Base-by-base conservation (phyloP, 2,888 invertebrate species). In the Drosophila yooni region DNA sequence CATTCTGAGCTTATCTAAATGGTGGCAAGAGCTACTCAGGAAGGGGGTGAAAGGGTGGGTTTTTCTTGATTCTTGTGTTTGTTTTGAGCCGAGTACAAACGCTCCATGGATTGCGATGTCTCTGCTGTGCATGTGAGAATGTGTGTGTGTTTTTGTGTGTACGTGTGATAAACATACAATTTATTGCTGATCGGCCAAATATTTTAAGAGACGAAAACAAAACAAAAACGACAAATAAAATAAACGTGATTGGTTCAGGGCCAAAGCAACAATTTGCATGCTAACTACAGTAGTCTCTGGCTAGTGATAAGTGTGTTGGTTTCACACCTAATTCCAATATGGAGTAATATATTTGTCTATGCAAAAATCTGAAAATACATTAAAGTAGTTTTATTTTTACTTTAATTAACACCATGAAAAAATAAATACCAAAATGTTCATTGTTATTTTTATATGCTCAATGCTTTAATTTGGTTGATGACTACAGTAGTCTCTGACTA, bases 231-330 rank as follows among this genome's bases (percentile, higher is more conserved):
- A 46, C 40, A 40, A 10, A 57, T 48, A 56, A 64, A 72, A 81
- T 72, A 81, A 82, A 88, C 89, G 89, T 88, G 89, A 87, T 87
- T 89, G 77, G 88, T 82, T 85, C 87, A 89, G 88, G 87, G 87
- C 62, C 89, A 74, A 6, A 31, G 40, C 38, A 64, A 63, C 59
- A 50, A 48, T 40, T 50, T 43, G 59, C 61, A 65, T 57, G 40
- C 57, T 15, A 57, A 11, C 57, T 31, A 57, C 57, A 57, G 57
- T 57, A 57, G 40, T 31, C 43, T 11, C 6, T 25, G 40, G 31
- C 43, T 15, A 15, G 7, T 21, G n/a, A 21, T 5, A 52, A 29
- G 15, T 51, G 27, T 18, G 18, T 50, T 15, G 2, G 46, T 46
- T 46, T 46, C 46, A 21, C 46, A 46, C 13, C 13, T 3, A 21